Conservation (phyloP, 2,888 invertebrate species). For the Machimus rusticus region DNA sequence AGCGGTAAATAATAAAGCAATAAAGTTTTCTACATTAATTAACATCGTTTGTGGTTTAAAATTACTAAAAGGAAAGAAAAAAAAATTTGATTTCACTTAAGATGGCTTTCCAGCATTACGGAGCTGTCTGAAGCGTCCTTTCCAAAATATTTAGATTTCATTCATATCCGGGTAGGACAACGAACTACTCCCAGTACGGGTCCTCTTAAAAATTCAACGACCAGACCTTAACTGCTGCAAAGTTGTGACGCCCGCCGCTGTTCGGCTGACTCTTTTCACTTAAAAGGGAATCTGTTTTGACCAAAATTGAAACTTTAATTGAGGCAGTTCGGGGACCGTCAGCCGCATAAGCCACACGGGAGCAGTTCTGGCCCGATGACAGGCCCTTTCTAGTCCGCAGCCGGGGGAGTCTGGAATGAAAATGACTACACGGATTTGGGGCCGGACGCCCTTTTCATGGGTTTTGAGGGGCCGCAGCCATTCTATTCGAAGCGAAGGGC, state of each 20-base stretch:
- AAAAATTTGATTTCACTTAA: neutral
- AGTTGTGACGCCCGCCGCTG: neutral
- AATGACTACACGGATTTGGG: neutral
- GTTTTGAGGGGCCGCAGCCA: neutral
- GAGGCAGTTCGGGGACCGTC: neutral
- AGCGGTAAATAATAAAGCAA: neutral
- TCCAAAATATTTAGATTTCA: neutral
- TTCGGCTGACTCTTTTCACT: neutral
- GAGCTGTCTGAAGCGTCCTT: neutral
- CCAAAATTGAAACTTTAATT: slow-evolving; percentile 22
- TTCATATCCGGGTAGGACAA: neutral
- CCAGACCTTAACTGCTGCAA: neutral
- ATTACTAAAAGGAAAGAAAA: neutral
- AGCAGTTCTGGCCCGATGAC: neutral
- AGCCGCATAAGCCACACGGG: slow-evolving; percentile 2
- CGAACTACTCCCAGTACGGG: neutral
- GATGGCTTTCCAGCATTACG: neutral
- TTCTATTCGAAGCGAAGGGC: neutral
- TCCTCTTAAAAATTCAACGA: neutral
- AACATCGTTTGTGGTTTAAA: neutral
- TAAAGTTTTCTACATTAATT: neutral
- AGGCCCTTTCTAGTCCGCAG: neutral
- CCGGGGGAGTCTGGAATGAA: neutral
- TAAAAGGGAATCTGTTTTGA: neutral
- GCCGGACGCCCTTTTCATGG: neutral